These are phyloP conservation scores for Cassiopea andromeda DNA, from an alignment of 30 jellyfish, hydroid and myxozoan genomes.

Conservation along the genomic window DNA sequence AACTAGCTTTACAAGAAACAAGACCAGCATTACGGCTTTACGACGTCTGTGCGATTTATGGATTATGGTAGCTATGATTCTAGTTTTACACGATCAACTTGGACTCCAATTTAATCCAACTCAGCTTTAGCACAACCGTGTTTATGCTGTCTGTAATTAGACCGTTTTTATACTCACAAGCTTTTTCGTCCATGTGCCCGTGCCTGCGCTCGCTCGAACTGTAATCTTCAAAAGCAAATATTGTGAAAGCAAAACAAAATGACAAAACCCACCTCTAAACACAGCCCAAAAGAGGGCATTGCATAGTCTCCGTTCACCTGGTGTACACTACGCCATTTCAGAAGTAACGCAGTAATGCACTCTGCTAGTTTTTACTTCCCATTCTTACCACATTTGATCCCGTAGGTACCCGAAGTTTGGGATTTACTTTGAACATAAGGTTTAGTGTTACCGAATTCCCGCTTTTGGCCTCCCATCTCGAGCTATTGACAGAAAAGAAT, in stretches of 20 bases:
- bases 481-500: neutral
- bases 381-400: neutral
- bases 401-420: neutral
- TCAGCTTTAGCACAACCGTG: slow-evolving; percentile 25
- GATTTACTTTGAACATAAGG: neutral
- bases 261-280: slow-evolving; percentile 1
- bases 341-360: neutral
- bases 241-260: slow-evolving; percentile 12
- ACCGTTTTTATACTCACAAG: neutral
- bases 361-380: neutral
- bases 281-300: neutral
- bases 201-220: slow-evolving; percentile 1
- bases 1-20: neutral
- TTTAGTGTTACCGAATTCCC: neutral
- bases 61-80: slow-evolving; percentile 46
- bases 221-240: slow-evolving; percentile 39
- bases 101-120: slow-evolving; percentile 61
- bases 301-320: neutral
- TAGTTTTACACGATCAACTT: slow-evolving; percentile 25
- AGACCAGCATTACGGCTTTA: slow-evolving; percentile 17
- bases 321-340: neutral
- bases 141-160: slow-evolving; percentile 22
- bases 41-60: slow-evolving; percentile 38
- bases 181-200: neutral
- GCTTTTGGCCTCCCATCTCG: neutral